Evolutionary conservation across 2,888 invertebrate species (phyloP).

Genomic region (Melikaiella ostensackeni): DNA sequence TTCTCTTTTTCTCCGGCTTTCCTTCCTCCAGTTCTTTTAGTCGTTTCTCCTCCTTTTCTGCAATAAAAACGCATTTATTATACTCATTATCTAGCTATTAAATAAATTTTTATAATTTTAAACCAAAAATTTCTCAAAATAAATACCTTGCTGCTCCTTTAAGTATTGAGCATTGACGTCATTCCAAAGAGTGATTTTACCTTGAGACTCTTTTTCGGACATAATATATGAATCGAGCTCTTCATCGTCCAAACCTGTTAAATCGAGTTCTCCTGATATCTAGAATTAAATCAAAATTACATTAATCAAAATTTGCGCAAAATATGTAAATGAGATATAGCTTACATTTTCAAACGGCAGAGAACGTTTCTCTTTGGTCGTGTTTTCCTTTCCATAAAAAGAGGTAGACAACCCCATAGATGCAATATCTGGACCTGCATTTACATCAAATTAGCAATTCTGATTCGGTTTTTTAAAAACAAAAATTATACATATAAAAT

Average conservation of each 20-base stretch:
- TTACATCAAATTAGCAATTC: neutral
- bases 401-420: constrained; percentile 86
- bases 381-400: constrained; percentile 54
- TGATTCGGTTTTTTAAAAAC: neutral
- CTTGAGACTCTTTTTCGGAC: constrained; percentile 87
- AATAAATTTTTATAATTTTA: neutral
- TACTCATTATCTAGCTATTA: neutral
- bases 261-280: constrained; percentile 80
- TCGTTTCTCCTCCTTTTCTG: constrained; percentile 89
- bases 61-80: constrained; percentile 54
- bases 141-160: constrained; percentile 86
- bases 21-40: constrained; percentile 92
- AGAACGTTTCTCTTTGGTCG: constrained; percentile 44
- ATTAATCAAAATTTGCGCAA: neutral
- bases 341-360: constrained; percentile 57
- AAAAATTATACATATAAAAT: neutral
- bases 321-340: constrained; percentile 33
- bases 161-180: constrained; percentile 92
- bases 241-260: constrained; percentile 90
- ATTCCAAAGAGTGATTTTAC: constrained; percentile 93
- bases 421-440: constrained; percentile 84
- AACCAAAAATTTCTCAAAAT: neutral
- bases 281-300: constrained; percentile 45
- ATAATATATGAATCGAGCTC: constrained; percentile 94
- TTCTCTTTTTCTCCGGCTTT: constrained; percentile 89